Base-by-base conservation (phyloP, 2,888 invertebrate genomes). In the Gymnocheta viridis region DNA sequence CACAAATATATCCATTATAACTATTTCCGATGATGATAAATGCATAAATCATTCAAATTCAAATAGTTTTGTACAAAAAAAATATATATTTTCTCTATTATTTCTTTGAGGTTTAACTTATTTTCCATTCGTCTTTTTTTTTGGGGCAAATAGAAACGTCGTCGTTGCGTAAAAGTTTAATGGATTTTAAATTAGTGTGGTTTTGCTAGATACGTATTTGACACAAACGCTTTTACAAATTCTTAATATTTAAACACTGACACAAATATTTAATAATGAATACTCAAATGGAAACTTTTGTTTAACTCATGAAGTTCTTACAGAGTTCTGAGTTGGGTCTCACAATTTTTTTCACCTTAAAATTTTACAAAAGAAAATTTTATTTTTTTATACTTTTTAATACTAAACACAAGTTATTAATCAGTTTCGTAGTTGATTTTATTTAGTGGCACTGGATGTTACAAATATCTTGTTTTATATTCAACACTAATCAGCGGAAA, bases 151-250 rank as follows among this genome's bases (percentile, higher is more conserved):
- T 69, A 22, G 38, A 27, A 82, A 69, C 47, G 32, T 80, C 47
- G 62, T 54, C 74, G 64, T 64, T 77, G 51, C 47, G 62, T 67
- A 69, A 82, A 85, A 85, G 47, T 80, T 82, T 82, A 85, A 85
- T 80, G 85, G 85, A 82, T 82, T 85, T 85, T 70, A 80, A 82
- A 85, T 82, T 72, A 85, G 73, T 67, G 70, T 67, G 51, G 85
- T 77, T 82, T 84, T 81, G 47, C 67, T 19, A 72, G 80, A 72
- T 70, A 58, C 38, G 14, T 17, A 54, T 54, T 32, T 58, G 58
- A 38, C 27, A 62, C 38, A 38, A 17, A 58, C 10, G 60, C 22
- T 24, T 60, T 32, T 22, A 35, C 0, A 47, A 56, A 1, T 35
- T 47, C 47, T 24, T n/a, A 47, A 29, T 29, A 14, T 22, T 19